These are phyloP conservation scores for Pecten maximus DNA, from an alignment of 2,888 invertebrate species.

Conservation along the genomic window DNA sequence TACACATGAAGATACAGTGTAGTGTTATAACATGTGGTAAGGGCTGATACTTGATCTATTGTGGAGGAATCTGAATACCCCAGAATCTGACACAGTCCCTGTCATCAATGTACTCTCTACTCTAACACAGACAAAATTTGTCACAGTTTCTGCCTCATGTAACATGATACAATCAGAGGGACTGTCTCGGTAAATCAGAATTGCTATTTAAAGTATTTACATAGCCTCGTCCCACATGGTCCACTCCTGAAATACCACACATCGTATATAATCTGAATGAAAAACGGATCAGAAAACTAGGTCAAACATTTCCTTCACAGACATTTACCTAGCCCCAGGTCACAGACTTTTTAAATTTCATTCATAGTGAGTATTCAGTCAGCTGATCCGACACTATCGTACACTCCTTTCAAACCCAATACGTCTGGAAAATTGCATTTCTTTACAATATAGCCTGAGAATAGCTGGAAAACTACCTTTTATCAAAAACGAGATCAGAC, in stretches of 20 bases:
- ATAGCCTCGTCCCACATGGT: neutral
- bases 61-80: neutral
- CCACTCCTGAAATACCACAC: slow-evolving; percentile 20
- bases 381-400: neutral
- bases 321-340: neutral
- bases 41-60: neutral
- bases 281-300: neutral
- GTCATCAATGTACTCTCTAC: neutral
- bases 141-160: slow-evolving; percentile 18
- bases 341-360: slow-evolving; percentile 4
- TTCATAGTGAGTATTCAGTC: neutral
- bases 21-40: no score
- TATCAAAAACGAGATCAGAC: neutral
- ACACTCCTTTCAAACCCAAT: slow-evolving; percentile 1
- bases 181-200: neutral
- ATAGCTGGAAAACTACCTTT: neutral
- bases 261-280: neutral
- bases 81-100: neutral
- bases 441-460: neutral
- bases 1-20: neutral
- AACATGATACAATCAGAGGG: neutral
- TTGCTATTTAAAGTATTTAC: neutral
- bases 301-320: neutral
- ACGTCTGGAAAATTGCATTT: slow-evolving; percentile 2
- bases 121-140: neutral